Percentiles rank a stretch among this genome's conserved stretches.
Evolutionary conservation across 2,113 vertebrate species (phyloP).

Genomic region (Callopanchax toddi): DNA sequence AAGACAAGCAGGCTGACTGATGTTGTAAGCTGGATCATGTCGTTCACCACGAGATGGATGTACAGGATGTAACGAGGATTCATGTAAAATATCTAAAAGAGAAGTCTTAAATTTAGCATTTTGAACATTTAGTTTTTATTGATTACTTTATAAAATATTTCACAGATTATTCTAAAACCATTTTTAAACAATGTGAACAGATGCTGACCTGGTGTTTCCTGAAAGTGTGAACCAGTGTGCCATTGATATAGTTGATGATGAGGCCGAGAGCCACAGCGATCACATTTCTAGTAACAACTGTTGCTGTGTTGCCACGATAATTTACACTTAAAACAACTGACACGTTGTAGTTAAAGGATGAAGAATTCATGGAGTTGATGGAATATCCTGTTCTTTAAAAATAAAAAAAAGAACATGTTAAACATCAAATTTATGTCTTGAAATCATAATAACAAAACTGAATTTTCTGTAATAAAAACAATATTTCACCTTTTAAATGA

Average conservation of each 20-base stretch:
- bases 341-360: conserved; percentile 8
- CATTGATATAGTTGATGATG: conserved; percentile 71
- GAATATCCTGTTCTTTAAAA: background rate
- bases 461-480: too few relatives aligned
- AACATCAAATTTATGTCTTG: background rate
- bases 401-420: background rate
- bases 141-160: too few relatives aligned
- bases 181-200: background rate
- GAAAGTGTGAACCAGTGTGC: conserved; percentile 66
- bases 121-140: too few relatives aligned
- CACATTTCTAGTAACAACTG: conserved; percentile 39
- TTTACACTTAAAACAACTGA: background rate
- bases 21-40: conserved; percentile 50
- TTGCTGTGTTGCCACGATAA: conserved; percentile 1
- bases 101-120: too few relatives aligned
- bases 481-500: too few relatives aligned
- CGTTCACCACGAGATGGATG: conserved; percentile 62
- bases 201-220: conserved; percentile 50
- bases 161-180: too few relatives aligned
- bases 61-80: conserved; percentile 74
- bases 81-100: conserved; percentile 44
- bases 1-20: conserved; percentile 25
- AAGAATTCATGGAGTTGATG: conserved; percentile 44
- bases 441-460: too few relatives aligned
- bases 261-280: conserved; percentile 60